Conservation (phyloP, 2,888 invertebrate species). For the Apotomis turbidana region DNA sequence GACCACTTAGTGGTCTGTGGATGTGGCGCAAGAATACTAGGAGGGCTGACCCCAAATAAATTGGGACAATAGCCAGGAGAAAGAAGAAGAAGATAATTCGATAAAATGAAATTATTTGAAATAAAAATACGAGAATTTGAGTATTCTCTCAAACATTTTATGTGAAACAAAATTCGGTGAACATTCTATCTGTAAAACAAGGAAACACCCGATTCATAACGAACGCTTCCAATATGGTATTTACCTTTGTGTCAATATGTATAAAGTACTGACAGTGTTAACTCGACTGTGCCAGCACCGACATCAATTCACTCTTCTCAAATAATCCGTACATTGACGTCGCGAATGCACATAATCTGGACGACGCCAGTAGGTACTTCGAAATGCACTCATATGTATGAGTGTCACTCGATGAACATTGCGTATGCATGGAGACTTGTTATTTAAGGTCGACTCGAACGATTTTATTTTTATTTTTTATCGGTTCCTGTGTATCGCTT, state of each 20-base stretch:
- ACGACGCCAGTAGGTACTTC: conserved; percentile 54
- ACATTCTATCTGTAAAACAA: too few relatives aligned
- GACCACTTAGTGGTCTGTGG: too few relatives aligned
- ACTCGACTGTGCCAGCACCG: conserved; percentile 24
- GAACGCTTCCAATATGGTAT: too few relatives aligned
- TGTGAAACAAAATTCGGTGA: too few relatives aligned
- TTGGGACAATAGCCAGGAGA: too few relatives aligned
- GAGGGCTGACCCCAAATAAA: too few relatives aligned
- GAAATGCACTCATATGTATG: conserved; percentile 59
- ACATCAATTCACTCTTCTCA: conserved; percentile 68
- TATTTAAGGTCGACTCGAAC: conserved; percentile 27
- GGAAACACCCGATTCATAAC: too few relatives aligned
- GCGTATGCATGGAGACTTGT: conserved; percentile 32
- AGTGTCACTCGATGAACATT: conserved; percentile 32
- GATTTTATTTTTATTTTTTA: conserved; percentile 17
- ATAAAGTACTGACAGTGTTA: conserved; percentile 9
- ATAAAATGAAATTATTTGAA: too few relatives aligned
- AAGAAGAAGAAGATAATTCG: too few relatives aligned
- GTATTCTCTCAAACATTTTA: too few relatives aligned
- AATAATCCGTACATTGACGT: conserved; percentile 79
- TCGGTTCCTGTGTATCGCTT: conserved; percentile 1
- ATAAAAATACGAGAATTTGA: too few relatives aligned
- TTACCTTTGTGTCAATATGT: neutral
- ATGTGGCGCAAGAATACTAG: too few relatives aligned
- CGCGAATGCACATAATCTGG: conserved; percentile 66